Percentiles rank a stretch among this genome's conserved stretches.
These are phyloP conservation scores for Tineola bisselliella DNA, from an alignment of 2,888 invertebrate species.

Conservation along the genomic window DNA sequence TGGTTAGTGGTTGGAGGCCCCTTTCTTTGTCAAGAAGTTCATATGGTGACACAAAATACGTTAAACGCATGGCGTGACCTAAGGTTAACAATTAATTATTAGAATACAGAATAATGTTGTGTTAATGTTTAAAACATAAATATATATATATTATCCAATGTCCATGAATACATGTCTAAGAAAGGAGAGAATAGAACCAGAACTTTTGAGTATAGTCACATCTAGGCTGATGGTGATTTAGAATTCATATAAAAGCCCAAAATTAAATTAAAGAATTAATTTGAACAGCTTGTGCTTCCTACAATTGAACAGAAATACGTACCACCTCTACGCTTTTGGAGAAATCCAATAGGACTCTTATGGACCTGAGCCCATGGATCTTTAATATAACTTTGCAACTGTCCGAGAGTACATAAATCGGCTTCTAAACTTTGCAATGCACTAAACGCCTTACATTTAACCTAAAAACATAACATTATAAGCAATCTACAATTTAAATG, in stretches of 20 bases:
- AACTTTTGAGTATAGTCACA: too few species aligned
- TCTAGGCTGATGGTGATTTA: too few species aligned
- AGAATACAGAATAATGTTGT: too few species aligned
- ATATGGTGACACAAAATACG: conserved; percentile 94
- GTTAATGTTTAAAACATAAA: too few species aligned
- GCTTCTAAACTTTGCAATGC: conserved; percentile 92
- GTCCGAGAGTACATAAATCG: conserved; percentile 84
- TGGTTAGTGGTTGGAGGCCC: conserved; percentile 76
- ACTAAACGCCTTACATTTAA: conserved; percentile 92
- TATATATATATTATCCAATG: too few species aligned
- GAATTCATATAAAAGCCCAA: too few species aligned
- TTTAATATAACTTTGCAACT: conserved; percentile 78
- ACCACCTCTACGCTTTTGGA: conserved; percentile 85
- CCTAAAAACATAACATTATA: conserved; percentile 34
- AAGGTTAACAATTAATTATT: conserved; percentile 16
- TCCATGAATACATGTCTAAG: not conserved
- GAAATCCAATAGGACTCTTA: conserved; percentile 88
- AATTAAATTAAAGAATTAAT: too few species aligned
- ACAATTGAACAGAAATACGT: conserved; percentile 18
- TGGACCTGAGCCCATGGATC: conserved; percentile 76
- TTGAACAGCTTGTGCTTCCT: too few species aligned
- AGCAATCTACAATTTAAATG: too few species aligned
- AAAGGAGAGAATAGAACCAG: too few species aligned
- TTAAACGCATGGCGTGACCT: conserved; percentile 93
- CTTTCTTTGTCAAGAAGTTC: conserved; percentile 85